phyloP scores from a whole-genome alignment of 2,797 vertebrate species.

The Rhynchonycteris naso region DNA sequence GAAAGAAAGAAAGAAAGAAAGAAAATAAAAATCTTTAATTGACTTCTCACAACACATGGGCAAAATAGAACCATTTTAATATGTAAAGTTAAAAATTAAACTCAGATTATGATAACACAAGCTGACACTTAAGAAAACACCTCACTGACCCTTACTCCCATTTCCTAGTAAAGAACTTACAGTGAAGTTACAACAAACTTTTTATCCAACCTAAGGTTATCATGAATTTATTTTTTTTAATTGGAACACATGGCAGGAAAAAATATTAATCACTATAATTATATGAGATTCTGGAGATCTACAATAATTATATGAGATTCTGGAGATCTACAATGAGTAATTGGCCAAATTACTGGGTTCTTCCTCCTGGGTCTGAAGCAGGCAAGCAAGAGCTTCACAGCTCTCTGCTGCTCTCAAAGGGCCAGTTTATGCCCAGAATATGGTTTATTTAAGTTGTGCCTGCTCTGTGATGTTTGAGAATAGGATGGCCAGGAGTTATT shows the following conservation, averaged over 20 bases:
- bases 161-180: background rate
- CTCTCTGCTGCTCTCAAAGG: background rate
- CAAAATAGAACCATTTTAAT: slow-evolving; percentile 14
- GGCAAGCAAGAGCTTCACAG: background rate
- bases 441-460: background rate
- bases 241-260: background rate
- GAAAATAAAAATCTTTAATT: slow-evolving; percentile 32
- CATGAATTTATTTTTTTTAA: background rate
- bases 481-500: background rate
- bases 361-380: background rate
- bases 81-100: slow-evolving; percentile 7
- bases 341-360: background rate
- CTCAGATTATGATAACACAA: background rate
- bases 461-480: background rate
- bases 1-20: background rate
- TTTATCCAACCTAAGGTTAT: background rate
- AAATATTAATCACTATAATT: slow-evolving; percentile 32
- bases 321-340: background rate
- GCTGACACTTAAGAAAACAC: background rate
- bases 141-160: background rate
- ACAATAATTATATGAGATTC: background rate
- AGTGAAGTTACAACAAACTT: background rate
- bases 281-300: background rate
- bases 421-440: background rate
- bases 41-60: background rate